Percentiles rank a stretch among this genome's conserved stretches.
phyloP scores from a whole-genome alignment of 2,888 invertebrate species.

The Nomada fucata region DNA sequence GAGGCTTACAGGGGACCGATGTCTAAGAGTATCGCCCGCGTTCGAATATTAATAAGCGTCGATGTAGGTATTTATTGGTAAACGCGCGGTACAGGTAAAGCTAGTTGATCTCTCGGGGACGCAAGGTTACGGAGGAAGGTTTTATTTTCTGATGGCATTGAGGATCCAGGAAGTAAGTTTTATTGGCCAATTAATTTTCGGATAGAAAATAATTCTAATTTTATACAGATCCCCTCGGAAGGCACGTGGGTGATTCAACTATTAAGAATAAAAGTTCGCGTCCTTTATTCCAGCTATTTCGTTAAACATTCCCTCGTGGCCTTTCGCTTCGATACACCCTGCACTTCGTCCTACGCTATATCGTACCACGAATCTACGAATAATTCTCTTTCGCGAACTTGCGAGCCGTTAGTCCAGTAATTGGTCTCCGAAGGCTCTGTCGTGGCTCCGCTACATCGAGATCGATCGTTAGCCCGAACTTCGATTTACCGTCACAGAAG shows the following conservation, averaged over 20 bases:
- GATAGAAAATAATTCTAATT: neutral
- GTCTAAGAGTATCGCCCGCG: no score
- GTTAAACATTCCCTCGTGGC: no score
- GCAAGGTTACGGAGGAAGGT: neutral
- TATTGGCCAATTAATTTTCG: constrained; percentile 1
- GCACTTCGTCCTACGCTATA: no score
- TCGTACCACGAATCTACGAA: no score
- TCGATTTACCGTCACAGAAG: constrained; percentile 17
- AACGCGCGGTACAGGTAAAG: neutral
- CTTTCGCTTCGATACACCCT: no score
- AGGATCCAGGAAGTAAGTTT: neutral
- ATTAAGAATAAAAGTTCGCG: no score
- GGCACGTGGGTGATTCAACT: no score
- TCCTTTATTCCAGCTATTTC: no score
- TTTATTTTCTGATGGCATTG: neutral
- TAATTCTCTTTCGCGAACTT: neutral
- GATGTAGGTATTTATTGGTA: no score
- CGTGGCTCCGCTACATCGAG: neutral
- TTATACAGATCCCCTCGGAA: no score
- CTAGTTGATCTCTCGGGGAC: neutral
- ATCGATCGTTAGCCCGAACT: neutral
- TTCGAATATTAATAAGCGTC: no score
- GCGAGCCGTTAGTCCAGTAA: neutral
- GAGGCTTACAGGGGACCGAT: no score
- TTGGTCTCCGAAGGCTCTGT: neutral